Evolutionary conservation across 2,888 invertebrate species (phyloP), one percentile per base, ranked within the genome.

Genomic region (Synergus itoensis): DNA sequence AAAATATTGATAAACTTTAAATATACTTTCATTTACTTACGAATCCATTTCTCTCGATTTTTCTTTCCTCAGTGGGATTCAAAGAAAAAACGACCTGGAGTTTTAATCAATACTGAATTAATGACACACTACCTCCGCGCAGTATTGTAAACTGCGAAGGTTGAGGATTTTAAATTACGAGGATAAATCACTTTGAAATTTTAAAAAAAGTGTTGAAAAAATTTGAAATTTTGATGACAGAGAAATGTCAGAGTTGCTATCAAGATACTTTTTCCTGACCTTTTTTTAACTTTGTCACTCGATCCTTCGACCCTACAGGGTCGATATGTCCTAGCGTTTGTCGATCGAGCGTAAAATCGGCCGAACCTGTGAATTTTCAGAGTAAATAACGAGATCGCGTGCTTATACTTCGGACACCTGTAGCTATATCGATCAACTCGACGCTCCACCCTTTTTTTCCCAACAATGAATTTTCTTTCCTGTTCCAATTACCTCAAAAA

Each of bases 371-470:
- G 65, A 76, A 80, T 79, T 80, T 63, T 45, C 36, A 45, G 14
- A 43, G 76, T 79, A 77, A 82, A 79, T 79, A 82, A 79, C 45
- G 77, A 76, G 76, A 69, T 83, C 79, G 80, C 79, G 81, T 79
- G 81, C 76, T 77, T 69, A 81, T 82, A 82, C 81, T 85, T 88
- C 85, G 84, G 87, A 90, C 90, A 90, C 90, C 90, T 90, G 90
- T 90, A 88, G 90, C 90, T 89, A 88, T 87, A 89, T 90, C 85
- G 90, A 90, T 90, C 87, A 36, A 36, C 36, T 36, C 36, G 5
- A 36, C 36, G 21, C 63, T 18, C 28, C 60, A 45, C 45, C 18
- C 63, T 78, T 79, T 81, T 79, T 77, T 77, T 77, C n/a, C 21
- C 63, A 60, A 60, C 21, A 60, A 60, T 60, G 1, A 9, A 18